A percentile compares a stretch with the other conserved stretches of the same genome.
phyloP scores from a whole-genome alignment of 2,113 vertebrate genomes.

The Parus major region DNA sequence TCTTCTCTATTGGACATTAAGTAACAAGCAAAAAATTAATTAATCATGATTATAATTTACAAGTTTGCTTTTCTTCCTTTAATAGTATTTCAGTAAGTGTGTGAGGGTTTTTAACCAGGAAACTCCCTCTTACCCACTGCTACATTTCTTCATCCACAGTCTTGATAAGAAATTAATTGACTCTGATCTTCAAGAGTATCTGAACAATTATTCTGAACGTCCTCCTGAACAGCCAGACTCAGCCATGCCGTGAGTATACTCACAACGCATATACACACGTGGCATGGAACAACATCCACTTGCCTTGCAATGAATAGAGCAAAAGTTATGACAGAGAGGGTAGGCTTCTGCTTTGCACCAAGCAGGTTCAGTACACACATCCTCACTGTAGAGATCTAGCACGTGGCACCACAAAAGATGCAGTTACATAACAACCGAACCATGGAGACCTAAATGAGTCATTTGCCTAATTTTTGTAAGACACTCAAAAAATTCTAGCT shows the following conservation, averaged over 20 bases:
- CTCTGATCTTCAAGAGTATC: not conserved
- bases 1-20: not conserved
- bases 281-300: not conserved
- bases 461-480: not conserved
- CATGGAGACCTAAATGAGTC: not conserved
- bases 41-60: not conserved
- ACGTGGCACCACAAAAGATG: not conserved
- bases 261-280: fast-evolving
- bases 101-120: not conserved
- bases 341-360: not conserved
- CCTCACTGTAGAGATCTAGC: not conserved
- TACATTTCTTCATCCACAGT: not conserved
- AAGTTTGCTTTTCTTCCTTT: not conserved
- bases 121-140: not conserved
- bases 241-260: not conserved
- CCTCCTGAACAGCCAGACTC: not conserved
- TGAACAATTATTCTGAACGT: not conserved
- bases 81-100: not conserved
- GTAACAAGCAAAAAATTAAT: not conserved
- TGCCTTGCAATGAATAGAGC: not conserved
- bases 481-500: not conserved
- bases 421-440: not conserved
- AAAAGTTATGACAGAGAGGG: not conserved
- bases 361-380: not conserved
- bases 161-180: not conserved